Evolutionary conservation across 2,113 vertebrate species (phyloP), one percentile per base, ranked within the genome.

Genomic region (Otocyon megalotis): DNA sequence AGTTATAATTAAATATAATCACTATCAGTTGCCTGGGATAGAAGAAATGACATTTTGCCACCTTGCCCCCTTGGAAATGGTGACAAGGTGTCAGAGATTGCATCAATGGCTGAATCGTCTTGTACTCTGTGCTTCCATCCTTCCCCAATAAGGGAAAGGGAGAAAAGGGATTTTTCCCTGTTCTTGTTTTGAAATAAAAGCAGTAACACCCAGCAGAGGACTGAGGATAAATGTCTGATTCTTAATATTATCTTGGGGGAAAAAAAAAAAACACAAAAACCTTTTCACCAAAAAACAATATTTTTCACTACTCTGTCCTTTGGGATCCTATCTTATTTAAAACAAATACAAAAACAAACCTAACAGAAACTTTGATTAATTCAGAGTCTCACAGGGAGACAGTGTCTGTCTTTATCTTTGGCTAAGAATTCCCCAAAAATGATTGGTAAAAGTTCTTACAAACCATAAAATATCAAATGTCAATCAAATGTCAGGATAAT

Each of bases 131-230:
- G 3, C 20, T 13, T 60, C 11, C 16, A 37, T 11, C 1, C 13
- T 90, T 79, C n/a, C 32, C 30, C 28, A 32, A 1, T 54, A 80
- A 76, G 2, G 30, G 28, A 72, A 14, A 77, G 26, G 19, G 26
- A 48, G 30, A 56, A 17, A 9, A 65, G 8, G 26, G 10, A 0
- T 0, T 77, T 82, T 71, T 48, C 6, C 30, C n/a, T 19, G 1
- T 43, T 63, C 12, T 76, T 32, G 79, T 20, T 65, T 85, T 79
- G 17, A 93, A 74, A 91, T 30, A 90, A 94, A 95, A 88, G 19
- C 32, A 72, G 4, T 16, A 62, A 8, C 19, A 65, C 26, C 26
- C 50, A 79, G 9, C 0, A 91, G 15, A 53, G 8, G 28, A 14
- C 53, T 60, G 26, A 95, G 0, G 12, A 28, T 54, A 48, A 30